Conservation (phyloP, 1,140 invertebrate species). For the Manduca sexta region DNA sequence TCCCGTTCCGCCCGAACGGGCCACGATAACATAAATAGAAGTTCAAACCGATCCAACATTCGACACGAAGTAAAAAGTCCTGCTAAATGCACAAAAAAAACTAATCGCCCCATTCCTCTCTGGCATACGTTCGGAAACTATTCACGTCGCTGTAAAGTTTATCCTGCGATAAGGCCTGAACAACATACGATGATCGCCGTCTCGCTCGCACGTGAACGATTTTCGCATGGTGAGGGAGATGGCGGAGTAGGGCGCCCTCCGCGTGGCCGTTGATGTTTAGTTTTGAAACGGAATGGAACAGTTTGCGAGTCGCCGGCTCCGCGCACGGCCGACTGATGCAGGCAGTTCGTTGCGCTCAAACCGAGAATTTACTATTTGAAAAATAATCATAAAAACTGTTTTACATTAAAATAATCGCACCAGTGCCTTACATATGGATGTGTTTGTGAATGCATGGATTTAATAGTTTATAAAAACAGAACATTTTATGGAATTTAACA, state of each 20-base stretch:
- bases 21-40: conserved; percentile 44
- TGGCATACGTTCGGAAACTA: conserved; percentile 56
- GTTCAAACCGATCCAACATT: conserved; percentile 37
- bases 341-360: conserved; percentile 60
- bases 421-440: conserved; percentile 68
- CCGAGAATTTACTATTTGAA: conserved; percentile 50
- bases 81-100: conserved; percentile 62
- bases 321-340: conserved; percentile 56
- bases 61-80: conserved; percentile 43
- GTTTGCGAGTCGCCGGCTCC: conserved; percentile 70
- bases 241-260: conserved; percentile 56
- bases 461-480: conserved; percentile 30
- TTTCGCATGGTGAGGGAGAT: conserved; percentile 53
- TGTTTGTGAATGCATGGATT: conserved; percentile 64
- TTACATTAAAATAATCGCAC: conserved; percentile 37
- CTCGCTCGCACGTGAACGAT: conserved; percentile 38
- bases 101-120: conserved; percentile 54
- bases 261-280: conserved; percentile 63
- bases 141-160: conserved; percentile 63
- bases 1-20: conserved; percentile 26
- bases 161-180: conserved; percentile 61
- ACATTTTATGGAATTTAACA: conserved; percentile 38
- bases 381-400: conserved; percentile 37
- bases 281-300: conserved; percentile 56
- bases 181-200: conserved; percentile 33